A percentile compares a stretch with the other conserved stretches of the same genome.
Conservation (phyloP, 2,113 vertebrate species). For the Anas platyrhynchos region DNA sequence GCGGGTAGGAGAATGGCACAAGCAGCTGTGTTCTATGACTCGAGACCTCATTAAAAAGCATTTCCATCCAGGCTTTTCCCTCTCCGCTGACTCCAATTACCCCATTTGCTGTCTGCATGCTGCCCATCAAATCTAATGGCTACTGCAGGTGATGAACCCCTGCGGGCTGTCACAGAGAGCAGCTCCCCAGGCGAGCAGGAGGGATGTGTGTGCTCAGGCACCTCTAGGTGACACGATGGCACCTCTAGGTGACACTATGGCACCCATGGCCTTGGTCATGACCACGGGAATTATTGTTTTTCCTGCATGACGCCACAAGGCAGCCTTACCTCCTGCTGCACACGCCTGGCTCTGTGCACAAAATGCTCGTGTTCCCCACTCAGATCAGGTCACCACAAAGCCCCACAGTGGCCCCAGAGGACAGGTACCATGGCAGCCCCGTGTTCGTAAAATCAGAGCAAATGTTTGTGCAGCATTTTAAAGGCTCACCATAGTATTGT, state of each 20-base stretch:
- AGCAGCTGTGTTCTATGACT: background rate
- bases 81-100: background rate
- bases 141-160: background rate
- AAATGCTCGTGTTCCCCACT: rapidly evolving
- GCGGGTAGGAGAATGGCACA: background rate
- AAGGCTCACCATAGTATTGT: background rate
- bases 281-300: background rate
- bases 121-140: rapidly evolving
- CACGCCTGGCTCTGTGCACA: rapidly evolving
- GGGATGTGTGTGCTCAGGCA: background rate
- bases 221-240: background rate
- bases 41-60: background rate
- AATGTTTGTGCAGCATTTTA: constrained; percentile 5
- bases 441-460: background rate
- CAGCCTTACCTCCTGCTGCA: background rate
- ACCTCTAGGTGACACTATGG: background rate
- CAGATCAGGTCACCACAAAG: background rate
- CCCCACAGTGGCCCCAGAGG: background rate
- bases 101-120: background rate
- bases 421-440: no score
- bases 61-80: background rate
- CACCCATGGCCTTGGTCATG: background rate
- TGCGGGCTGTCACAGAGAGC: rapidly evolving
- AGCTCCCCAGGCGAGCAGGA: background rate
- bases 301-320: background rate